Conservation (phyloP, 2,113 vertebrate genomes). For the rabbit (Oryctolagus cuniculus) region mOryCun1.1 NC_091433.1:179870501-179871000, state of each 20-base stretch:
- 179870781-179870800: constrained; percentile 41
- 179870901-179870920: constrained; percentile 1
- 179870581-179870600: background rate
- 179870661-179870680: background rate
- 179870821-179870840: background rate
- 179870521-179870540: background rate
- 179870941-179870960: background rate
- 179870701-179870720: background rate
- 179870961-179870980: background rate
- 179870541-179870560: background rate
- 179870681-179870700: background rate
- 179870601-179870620: background rate
- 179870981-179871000: background rate
- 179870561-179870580: background rate
- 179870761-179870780: background rate
- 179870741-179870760: background rate
- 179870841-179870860: background rate
- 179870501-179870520: background rate
- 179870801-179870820: background rate
- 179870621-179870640: background rate
- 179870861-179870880: background rate
- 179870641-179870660: background rate
- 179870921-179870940: background rate
- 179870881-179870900: background rate
- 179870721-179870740: background rate